Conservation (phyloP, 2,113 vertebrate species). For the Zootoca vivipara region DNA sequence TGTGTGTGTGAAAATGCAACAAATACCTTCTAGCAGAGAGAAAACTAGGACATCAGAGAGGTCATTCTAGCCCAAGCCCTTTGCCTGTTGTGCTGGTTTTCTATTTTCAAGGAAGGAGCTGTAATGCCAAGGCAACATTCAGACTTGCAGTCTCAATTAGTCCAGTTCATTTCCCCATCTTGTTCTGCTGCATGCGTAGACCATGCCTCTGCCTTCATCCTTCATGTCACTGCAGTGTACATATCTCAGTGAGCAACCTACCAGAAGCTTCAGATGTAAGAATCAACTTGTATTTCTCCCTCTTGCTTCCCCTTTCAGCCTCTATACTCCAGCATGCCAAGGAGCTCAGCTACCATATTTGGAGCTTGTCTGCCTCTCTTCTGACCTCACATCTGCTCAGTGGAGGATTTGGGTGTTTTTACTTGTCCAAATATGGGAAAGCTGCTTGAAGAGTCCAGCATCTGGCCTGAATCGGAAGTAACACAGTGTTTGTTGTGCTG, state of each 20-base stretch:
- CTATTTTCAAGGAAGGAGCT: neutral
- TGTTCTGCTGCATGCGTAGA: neutral
- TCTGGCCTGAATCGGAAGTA: constrained; percentile 48
- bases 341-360: constrained; percentile 79
- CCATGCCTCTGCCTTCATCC: neutral
- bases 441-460: constrained; percentile 6
- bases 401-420: constrained; percentile 15
- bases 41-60: neutral
- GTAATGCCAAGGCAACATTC: neutral
- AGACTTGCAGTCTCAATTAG: neutral
- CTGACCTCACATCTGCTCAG: constrained; percentile 29
- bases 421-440: constrained; percentile 69
- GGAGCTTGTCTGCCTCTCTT: constrained; percentile 64
- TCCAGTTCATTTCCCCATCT: neutral
- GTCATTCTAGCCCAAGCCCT: neutral
- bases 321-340: neutral
- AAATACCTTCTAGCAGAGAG: neutral
- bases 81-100: neutral
- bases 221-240: no score
- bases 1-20: neutral
- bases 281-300: neutral
- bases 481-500: constrained; percentile 20
- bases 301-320: constrained; percentile 5
- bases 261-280: neutral
- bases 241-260: neutral